Evolutionary conservation across 2,888 invertebrate genomes (phyloP).

Genomic region (Spodoptera littoralis): DNA sequence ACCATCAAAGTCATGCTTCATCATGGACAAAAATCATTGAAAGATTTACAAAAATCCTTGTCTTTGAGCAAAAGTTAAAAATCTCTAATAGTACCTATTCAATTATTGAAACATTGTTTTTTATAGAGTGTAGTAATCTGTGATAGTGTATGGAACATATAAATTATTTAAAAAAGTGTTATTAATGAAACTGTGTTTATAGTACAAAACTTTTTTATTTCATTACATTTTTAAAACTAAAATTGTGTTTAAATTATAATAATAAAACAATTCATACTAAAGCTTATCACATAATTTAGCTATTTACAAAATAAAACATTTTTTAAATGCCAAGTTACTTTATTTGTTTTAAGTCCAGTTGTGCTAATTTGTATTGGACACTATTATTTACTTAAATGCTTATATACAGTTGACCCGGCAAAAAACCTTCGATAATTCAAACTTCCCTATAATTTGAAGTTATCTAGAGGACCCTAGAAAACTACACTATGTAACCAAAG

Average conservation of each 20-base stretch:
- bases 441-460: no score
- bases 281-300: conserved; percentile 17
- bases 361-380: neutral
- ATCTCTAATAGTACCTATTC: conserved; percentile 2
- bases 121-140: neutral
- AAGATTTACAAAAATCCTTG: conserved; percentile 91
- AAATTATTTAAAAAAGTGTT: conserved; percentile 9
- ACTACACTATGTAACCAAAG: no score
- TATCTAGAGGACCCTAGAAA: no score
- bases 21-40: conserved; percentile 91
- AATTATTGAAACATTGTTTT: no score
- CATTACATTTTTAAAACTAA: conserved; percentile 13
- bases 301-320: conserved; percentile 37
- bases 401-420: neutral
- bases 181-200: conserved; percentile 1
- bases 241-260: conserved; percentile 15
- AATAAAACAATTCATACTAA: conserved; percentile 15
- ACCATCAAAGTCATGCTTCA: conserved; percentile 92
- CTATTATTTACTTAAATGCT: neutral
- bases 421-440: no score
- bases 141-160: conserved; percentile 1
- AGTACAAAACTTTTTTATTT: conserved; percentile 47
- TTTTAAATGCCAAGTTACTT: neutral
- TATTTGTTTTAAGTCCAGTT: neutral
- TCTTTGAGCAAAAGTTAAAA: conserved; percentile 86